Evolutionary conservation across 2,113 vertebrate species (phyloP).

Genomic region (Macroglossus sobrinus): DNA sequence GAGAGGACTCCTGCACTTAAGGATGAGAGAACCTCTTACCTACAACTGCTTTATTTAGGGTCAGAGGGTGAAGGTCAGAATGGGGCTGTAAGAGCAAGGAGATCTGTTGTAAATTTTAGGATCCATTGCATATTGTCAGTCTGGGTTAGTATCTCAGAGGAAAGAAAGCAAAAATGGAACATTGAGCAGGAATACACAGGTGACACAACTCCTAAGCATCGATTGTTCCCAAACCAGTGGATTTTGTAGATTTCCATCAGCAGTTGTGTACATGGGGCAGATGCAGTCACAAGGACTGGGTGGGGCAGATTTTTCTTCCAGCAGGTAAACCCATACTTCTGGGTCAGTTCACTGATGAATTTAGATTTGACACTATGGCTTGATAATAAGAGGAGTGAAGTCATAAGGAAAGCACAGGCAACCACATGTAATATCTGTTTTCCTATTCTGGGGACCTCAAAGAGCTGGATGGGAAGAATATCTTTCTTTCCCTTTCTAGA

Average conservation of each 20-base stretch:
- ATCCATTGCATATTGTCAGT: neutral
- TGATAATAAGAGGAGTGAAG: conserved; percentile 9
- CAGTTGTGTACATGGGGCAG: neutral
- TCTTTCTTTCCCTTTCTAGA: conserved; percentile 26
- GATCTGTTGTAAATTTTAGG: neutral
- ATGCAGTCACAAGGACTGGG: neutral
- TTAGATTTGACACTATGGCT: conserved; percentile 8
- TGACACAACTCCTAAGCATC: neutral
- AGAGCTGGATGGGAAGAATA: conserved; percentile 63
- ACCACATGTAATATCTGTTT: conserved; percentile 38
- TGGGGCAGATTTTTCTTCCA: neutral
- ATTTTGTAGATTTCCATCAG: neutral
- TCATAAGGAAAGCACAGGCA: neutral
- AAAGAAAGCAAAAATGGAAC: neutral
- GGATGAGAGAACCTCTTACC: neutral
- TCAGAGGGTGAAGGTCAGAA: neutral
- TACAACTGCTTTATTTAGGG: neutral
- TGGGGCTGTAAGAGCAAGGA: neutral
- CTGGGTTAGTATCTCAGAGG: neutral
- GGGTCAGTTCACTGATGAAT: neutral
- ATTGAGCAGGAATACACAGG: neutral
- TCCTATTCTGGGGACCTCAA: conserved; percentile 56
- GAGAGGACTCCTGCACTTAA: neutral
- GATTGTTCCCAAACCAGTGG: too few species aligned
- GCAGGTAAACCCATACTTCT: neutral